These are phyloP conservation scores for Chloroceryle inda DNA, from an alignment of 2,797 vertebrate species.

Conservation along the genomic window DNA sequence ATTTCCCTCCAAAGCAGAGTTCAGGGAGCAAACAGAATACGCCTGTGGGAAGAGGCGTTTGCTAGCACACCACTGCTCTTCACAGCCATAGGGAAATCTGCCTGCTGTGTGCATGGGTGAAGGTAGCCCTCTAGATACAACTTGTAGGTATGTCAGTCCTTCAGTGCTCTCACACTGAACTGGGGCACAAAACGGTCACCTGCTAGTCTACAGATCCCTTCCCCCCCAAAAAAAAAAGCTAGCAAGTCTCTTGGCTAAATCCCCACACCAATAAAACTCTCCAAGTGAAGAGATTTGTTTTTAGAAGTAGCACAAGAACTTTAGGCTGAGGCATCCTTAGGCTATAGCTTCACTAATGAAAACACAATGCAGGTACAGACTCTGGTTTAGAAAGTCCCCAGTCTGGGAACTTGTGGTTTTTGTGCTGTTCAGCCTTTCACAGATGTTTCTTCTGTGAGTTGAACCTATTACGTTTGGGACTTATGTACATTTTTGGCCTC, in stretches of 20 bases:
- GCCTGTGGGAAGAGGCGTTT: background rate
- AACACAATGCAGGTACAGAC: background rate
- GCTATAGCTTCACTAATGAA: background rate
- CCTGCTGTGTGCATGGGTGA: conserved; percentile 59
- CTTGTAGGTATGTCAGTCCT: background rate
- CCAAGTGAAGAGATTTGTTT: background rate
- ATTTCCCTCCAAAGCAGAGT: conserved; percentile 22
- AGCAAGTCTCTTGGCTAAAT: background rate
- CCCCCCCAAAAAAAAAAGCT: background rate
- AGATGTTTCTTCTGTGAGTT: background rate
- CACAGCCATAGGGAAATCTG: conserved; percentile 9
- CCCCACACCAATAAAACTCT: background rate
- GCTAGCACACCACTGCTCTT: background rate
- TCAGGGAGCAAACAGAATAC: conserved; percentile 43
- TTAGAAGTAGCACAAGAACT: background rate
- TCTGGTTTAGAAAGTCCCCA: background rate
- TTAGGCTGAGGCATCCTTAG: background rate
- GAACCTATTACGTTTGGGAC: background rate
- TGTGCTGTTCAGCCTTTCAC: background rate
- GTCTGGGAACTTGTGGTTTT: background rate
- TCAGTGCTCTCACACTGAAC: accelerated
- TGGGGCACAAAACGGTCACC: background rate
- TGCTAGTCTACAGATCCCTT: background rate
- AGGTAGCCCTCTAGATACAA: background rate
- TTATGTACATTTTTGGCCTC: background rate